A percentile compares a stretch with the other conserved stretches of the same genome.
Evolutionary conservation across 2,113 vertebrate species (phyloP).

Genomic region (Xiphophorus maculatus): DNA sequence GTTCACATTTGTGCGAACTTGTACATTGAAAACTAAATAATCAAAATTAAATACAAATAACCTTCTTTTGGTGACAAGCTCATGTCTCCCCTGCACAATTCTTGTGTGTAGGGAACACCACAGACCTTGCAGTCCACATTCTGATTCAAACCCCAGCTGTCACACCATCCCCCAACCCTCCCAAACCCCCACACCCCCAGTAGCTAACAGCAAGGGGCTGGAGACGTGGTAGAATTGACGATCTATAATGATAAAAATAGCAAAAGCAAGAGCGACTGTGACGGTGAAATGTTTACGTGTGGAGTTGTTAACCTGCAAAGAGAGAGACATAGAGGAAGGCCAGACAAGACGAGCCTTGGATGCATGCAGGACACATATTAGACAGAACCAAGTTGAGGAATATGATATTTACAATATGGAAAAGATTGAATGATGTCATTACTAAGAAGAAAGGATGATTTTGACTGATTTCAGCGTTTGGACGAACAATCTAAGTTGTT

Average conservation of each 20-base stretch:
- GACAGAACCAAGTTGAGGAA: slow-evolving; percentile 1
- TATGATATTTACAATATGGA: background rate
- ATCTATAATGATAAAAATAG: slow-evolving; percentile 66
- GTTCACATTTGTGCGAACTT: background rate
- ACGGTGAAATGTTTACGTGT: slow-evolving; percentile 54
- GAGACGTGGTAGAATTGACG: slow-evolving; percentile 18
- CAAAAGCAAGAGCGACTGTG: slow-evolving; percentile 26
- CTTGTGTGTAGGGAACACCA: slow-evolving; percentile 29
- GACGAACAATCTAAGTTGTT: slow-evolving; percentile 8
- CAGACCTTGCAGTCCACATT: slow-evolving; percentile 16
- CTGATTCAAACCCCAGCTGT: slow-evolving; percentile 58
- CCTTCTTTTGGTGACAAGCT: background rate
- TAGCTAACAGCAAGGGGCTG: slow-evolving; percentile 29
- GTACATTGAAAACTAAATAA: background rate
- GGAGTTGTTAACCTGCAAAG: slow-evolving; percentile 56
- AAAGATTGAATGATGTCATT: slow-evolving; percentile 8
- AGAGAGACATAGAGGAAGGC: slow-evolving; percentile 26
- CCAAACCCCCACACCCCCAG: slow-evolving; percentile 16
- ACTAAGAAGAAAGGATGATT: slow-evolving; percentile 9
- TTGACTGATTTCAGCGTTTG: background rate
- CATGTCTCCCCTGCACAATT: slow-evolving; percentile 7
- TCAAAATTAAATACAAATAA: background rate
- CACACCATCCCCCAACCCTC: background rate
- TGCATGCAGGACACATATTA: slow-evolving; percentile 1
- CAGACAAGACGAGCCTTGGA: slow-evolving; percentile 28